Evolutionary conservation across 1,140 invertebrate species (phyloP), one percentile per base, ranked within the genome.

Genomic region (Drosophila ananassae): DNA sequence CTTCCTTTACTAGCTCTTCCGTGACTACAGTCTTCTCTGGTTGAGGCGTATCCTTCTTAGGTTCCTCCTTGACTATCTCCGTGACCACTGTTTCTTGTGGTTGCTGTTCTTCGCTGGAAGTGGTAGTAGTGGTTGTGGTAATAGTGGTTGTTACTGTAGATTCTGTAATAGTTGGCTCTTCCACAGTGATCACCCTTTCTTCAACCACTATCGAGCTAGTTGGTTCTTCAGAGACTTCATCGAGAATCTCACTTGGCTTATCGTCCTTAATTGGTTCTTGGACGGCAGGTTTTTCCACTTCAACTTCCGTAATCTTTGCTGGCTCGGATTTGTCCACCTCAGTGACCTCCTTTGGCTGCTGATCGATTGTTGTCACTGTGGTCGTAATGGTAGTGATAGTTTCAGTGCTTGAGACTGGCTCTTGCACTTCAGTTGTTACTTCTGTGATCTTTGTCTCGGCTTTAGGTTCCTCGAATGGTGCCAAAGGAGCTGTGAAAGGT

Each of bases 111-210:
- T 76, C 79, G 30, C 52, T 72, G 2, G 39, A 59, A 22, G 50
- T 60, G 6, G 64, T 72, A 28, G 59, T 80, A 34, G 73, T 84
- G 4, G 58, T 74, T 24, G 61, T 82, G 0, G 75, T 79, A 22
- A 68, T 71, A 1, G 83, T 89, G 13, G 83, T 89, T 6, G 75
- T 77, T 2, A 61, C 67, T 22, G 72, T 69, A 12, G 75, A 79
- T 47, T 82, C 75, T 24, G 79, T 67, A 0, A 58, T 60, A 2
- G 48, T 67, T 9, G 83, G 83, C 30, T 89, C 75, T 22, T 89
- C 83, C 0, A 79, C 13, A 1, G 72, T 83, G 3, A 73, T 34
- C 10, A 67, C 34, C 12, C 30, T 73, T 52, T 87, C 74, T 44
- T 83, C 72, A 0, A 67, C 8, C 3, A 64, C 25, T 32, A 66